Evolutionary conservation across 1,140 invertebrate species (phyloP).

Genomic region (Delia radicum): DNA sequence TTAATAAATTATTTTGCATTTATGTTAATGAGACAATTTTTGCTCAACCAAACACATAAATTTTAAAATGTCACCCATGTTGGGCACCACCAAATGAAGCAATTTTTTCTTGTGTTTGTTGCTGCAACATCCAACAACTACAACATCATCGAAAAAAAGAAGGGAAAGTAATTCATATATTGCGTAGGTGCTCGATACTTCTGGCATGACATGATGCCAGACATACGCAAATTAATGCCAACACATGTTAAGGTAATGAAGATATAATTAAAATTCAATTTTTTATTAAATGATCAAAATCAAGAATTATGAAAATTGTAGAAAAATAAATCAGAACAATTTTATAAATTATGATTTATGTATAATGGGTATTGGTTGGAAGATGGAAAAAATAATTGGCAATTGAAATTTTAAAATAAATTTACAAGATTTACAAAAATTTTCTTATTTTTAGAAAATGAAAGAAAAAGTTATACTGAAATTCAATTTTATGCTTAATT

Average conservation of each 20-base stretch:
- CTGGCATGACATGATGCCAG: not conserved
- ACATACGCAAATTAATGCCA: not conserved
- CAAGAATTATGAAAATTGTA: not conserved
- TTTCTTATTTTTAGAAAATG: too few relatives aligned
- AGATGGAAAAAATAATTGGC: not conserved
- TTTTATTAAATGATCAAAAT: constrained; percentile 5
- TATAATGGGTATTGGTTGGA: not conserved
- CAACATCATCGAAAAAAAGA: not conserved
- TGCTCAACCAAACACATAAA: constrained; percentile 10
- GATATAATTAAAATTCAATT: constrained; percentile 24
- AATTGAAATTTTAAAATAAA: too few relatives aligned
- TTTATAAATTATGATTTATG: not conserved
- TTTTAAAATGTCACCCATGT: constrained; percentile 12
- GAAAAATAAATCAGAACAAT: not conserved
- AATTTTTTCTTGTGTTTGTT: too few relatives aligned
- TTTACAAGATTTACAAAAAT: too few relatives aligned
- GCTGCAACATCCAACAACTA: not conserved
- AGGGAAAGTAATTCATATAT: not conserved
- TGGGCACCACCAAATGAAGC: not conserved
- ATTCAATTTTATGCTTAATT: too few relatives aligned
- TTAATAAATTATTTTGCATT: constrained; percentile 24
- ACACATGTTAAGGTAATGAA: constrained; percentile 16
- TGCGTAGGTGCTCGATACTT: constrained; percentile 1
- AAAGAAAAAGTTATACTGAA: too few relatives aligned
- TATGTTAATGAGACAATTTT: constrained; percentile 24